Evolutionary conservation across 1,140 invertebrate species (phyloP).

Genomic region (Zaprionus kolodkinae): DNA sequence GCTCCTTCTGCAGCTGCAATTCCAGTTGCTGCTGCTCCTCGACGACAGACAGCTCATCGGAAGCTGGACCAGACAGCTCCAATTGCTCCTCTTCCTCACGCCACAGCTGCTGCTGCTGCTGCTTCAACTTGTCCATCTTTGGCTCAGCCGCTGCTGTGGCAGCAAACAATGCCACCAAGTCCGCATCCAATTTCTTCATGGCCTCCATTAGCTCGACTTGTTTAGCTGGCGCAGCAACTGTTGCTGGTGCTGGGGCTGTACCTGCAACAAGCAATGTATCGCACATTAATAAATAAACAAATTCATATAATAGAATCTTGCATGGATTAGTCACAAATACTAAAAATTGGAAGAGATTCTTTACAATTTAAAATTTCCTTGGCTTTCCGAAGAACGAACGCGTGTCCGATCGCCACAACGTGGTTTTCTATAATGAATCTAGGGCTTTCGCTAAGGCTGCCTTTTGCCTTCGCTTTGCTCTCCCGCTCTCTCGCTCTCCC

Average conservation of each 20-base stretch:
- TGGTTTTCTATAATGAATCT: slow-evolving; percentile 59
- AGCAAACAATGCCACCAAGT: slow-evolving; percentile 74
- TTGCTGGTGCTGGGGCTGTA: slow-evolving; percentile 33
- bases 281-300: slow-evolving; percentile 1
- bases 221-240: slow-evolving; percentile 46
- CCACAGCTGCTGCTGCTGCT: slow-evolving; percentile 54
- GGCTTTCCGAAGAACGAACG: not conserved
- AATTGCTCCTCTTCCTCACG: slow-evolving; percentile 24
- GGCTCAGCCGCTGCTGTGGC: slow-evolving; percentile 55
- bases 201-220: slow-evolving; percentile 76
- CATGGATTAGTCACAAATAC: not conserved
- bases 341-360: not conserved
- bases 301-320: not conserved
- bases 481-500: not conserved
- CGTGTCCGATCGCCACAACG: slow-evolving; percentile 66
- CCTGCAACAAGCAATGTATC: slow-evolving; percentile 44
- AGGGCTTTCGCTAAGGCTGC: slow-evolving; percentile 7
- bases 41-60: not conserved
- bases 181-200: slow-evolving; percentile 80
- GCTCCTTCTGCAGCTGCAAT: slow-evolving; percentile 40
- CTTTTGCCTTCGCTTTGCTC: not conserved
- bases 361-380: slow-evolving; percentile 50
- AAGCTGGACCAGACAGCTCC: not conserved
- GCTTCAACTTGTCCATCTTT: slow-evolving; percentile 45
- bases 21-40: slow-evolving; percentile 43